Evolutionary conservation across 2,113 vertebrate genomes (phyloP).

Genomic region (Alethe castanea): DNA sequence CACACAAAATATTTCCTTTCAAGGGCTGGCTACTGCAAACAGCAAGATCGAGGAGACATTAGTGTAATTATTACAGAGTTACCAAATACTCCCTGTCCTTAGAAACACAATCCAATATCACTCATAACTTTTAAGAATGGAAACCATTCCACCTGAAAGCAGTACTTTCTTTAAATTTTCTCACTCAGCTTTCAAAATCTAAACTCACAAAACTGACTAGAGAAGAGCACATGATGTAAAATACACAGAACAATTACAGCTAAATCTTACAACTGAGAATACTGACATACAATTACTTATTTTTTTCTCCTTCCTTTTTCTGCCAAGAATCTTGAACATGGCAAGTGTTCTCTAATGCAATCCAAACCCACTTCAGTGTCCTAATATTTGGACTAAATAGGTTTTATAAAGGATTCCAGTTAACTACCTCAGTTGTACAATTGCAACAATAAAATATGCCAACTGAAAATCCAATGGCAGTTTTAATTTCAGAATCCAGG

Average conservation of each 20-base stretch:
- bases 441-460: neutral
- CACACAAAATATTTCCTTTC: conserved; percentile 9
- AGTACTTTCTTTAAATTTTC: neutral
- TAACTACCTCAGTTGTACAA: neutral
- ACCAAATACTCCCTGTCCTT: neutral
- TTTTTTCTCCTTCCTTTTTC: neutral
- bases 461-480: neutral
- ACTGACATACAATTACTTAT: neutral
- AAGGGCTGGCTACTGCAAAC: neutral
- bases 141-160: neutral
- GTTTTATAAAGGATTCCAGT: neutral
- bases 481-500: neutral
- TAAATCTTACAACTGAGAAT: neutral
- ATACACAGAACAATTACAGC: neutral
- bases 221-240: neutral
- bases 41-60: neutral
- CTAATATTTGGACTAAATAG: neutral
- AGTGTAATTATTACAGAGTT: neutral
- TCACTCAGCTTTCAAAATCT: neutral
- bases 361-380: neutral
- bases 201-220: neutral
- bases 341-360: neutral
- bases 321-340: neutral
- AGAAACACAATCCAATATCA: neutral
- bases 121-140: neutral